Percentiles rank a stretch among this genome's conserved stretches.
phyloP scores from a whole-genome alignment of 1,140 invertebrate species.

The Aphelinus certus region DNA sequence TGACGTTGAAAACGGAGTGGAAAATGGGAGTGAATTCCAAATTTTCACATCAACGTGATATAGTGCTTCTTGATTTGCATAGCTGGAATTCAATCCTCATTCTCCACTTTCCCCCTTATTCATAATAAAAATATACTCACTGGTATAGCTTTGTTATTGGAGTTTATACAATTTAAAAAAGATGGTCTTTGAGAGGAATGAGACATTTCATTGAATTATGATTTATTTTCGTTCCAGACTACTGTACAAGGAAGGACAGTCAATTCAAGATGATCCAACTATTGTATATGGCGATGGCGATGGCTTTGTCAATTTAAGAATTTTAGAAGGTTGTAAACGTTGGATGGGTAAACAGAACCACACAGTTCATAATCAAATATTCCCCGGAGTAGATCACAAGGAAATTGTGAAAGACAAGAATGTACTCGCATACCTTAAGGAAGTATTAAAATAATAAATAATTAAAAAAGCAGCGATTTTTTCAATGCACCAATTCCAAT shows the following conservation, averaged over 20 bases:
- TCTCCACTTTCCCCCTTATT: conserved; percentile 35
- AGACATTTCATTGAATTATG: too few species aligned
- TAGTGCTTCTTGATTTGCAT: too few species aligned
- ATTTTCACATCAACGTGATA: too few species aligned
- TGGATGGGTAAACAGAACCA: conserved; percentile 76
- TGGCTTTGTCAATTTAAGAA: conserved; percentile 92
- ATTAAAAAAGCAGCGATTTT: too few species aligned
- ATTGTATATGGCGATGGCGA: conserved; percentile 89
- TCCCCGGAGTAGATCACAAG: conserved; percentile 80
- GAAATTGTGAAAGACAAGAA: conserved; percentile 71
- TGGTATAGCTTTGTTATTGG: too few species aligned
- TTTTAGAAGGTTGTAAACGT: conserved; percentile 80
- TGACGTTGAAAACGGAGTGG: neutral
- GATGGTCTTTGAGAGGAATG: too few species aligned
- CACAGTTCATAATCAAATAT: conserved; percentile 71
- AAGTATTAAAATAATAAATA: conserved; percentile 54
- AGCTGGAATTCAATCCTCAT: too few species aligned
- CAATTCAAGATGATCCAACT: conserved; percentile 79
- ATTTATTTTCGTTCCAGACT: conserved; percentile 65
- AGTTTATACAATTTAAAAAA: too few species aligned
- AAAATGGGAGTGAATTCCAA: neutral
- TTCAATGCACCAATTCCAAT: too few species aligned
- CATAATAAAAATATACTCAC: neutral
- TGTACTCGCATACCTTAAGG: conserved; percentile 69
- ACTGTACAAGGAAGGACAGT: conserved; percentile 76